Evolutionary conservation across 2,888 invertebrate genomes (phyloP).

Genomic region (Pegoplata infirma): DNA sequence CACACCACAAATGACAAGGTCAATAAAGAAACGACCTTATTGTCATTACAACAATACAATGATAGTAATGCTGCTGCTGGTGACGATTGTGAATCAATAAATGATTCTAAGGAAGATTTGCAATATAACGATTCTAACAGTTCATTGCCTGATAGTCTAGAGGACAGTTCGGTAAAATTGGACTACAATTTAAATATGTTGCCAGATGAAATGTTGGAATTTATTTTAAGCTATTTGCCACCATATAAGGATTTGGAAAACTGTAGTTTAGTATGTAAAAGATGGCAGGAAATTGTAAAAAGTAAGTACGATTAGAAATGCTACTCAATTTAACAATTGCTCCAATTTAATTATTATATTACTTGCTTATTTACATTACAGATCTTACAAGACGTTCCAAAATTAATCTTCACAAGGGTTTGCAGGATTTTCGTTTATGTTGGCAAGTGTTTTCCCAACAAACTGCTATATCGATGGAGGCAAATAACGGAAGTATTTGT

Average conservation of each 20-base stretch:
- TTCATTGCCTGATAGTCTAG: neutral
- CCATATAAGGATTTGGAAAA: constrained; percentile 94
- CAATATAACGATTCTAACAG: constrained; percentile 3
- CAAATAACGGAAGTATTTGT: constrained; percentile 76
- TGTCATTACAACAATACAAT: constrained; percentile 16
- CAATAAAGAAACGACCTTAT: constrained; percentile 39
- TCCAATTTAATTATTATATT: too few relatives aligned
- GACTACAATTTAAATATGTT: constrained; percentile 76
- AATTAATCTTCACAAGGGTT: constrained; percentile 86
- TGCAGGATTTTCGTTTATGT: constrained; percentile 86
- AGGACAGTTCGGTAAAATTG: constrained; percentile 16
- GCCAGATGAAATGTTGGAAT: constrained; percentile 96
- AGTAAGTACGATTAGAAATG: too few relatives aligned
- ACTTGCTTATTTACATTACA: too few relatives aligned
- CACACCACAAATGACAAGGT: constrained; percentile 53
- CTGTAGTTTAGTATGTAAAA: constrained; percentile 90
- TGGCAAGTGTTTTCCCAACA: constrained; percentile 82
- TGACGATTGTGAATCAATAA: neutral
- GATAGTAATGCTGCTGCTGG: neutral
- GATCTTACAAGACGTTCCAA: constrained; percentile 88
- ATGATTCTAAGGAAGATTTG: neutral
- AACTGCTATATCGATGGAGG: constrained; percentile 60
- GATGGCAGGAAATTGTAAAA: constrained; percentile 90
- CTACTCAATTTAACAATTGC: too few relatives aligned
- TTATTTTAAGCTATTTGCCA: constrained; percentile 91